phyloP scores from a whole-genome alignment of 1,140 invertebrate genomes.

The Mactra quadrangularis region DNA sequence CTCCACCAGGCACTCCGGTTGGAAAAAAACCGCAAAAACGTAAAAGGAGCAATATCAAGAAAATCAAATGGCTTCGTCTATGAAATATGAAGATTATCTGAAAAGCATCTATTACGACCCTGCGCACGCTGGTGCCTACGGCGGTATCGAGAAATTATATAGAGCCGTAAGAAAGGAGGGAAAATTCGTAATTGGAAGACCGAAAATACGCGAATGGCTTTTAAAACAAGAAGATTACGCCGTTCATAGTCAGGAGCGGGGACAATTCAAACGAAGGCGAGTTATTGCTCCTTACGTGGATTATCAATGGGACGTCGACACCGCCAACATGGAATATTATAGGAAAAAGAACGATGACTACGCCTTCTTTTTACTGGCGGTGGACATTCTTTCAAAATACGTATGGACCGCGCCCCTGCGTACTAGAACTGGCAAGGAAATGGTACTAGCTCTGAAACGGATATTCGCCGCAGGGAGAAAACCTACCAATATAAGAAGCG shows the following conservation, averaged over 20 bases:
- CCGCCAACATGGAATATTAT: constrained; percentile 39
- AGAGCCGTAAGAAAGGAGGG: constrained; percentile 24
- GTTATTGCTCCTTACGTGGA: constrained; percentile 19
- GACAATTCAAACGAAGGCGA: constrained; percentile 16
- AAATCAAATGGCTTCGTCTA: constrained; percentile 33
- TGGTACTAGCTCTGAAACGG: background rate
- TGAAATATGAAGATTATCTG: constrained; percentile 30
- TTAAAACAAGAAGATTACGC: constrained; percentile 53
- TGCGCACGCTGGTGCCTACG: constrained; percentile 2
- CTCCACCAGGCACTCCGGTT: constrained; percentile 17
- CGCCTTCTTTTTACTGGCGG: constrained; percentile 29
- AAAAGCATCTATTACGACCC: constrained; percentile 42
- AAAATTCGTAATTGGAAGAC: constrained; percentile 34
- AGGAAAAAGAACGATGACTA: constrained; percentile 39
- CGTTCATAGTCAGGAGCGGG: constrained; percentile 17
- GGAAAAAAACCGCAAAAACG: background rate
- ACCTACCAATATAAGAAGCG: background rate
- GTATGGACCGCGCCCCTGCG: constrained; percentile 15
- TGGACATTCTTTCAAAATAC: constrained; percentile 25
- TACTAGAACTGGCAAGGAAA: constrained; percentile 10
- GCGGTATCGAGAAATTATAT: constrained; percentile 27
- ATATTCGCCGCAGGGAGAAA: constrained; percentile 16
- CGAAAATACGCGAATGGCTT: constrained; percentile 31
- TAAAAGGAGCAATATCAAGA: too few species aligned
- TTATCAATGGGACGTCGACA: constrained; percentile 49